These are phyloP conservation scores for Aphelocoma coerulescens DNA, from an alignment of 2,113 vertebrate genomes.

Conservation along the genomic window DNA sequence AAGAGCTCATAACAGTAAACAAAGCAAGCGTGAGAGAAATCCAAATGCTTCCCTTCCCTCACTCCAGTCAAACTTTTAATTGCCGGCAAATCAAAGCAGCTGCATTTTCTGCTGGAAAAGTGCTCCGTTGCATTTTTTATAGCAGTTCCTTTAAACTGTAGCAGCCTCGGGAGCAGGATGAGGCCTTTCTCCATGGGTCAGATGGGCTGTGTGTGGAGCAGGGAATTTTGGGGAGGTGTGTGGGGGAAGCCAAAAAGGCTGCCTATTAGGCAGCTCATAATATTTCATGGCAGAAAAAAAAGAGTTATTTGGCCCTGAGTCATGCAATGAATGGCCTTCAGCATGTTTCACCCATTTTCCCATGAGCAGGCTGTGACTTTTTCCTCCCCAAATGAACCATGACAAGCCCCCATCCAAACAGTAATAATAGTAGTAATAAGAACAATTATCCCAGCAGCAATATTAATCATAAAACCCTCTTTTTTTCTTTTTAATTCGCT, in stretches of 20 bases:
- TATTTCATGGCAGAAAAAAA: neutral
- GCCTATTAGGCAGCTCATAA: neutral
- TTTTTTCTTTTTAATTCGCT: neutral
- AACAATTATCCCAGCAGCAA: conserved; percentile 54
- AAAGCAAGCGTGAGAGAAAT: neutral
- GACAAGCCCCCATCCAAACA: conserved; percentile 50
- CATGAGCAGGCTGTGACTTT: conserved; percentile 48
- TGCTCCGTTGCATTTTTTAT: neutral
- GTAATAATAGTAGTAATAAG: neutral
- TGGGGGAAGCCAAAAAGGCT: neutral
- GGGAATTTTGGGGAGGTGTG: neutral
- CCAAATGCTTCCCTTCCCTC: neutral
- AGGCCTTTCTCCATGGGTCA: neutral
- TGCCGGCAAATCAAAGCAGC: neutral
- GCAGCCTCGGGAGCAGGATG: neutral
- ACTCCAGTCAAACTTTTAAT: neutral
- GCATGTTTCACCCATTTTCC: conserved; percentile 20
- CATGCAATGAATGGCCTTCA: neutral
- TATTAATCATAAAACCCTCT: conserved; percentile 15
- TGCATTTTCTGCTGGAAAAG: conserved; percentile 18
- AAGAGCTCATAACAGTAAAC: neutral
- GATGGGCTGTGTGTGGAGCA: neutral
- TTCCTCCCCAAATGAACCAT: conserved; percentile 34
- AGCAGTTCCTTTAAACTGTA: neutral
- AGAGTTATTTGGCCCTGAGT: conserved; percentile 10